Percentiles rank a stretch among this genome's conserved stretches.
Evolutionary conservation across 2,113 vertebrate genomes (phyloP).

Genomic region (Sapajus apella): DNA sequence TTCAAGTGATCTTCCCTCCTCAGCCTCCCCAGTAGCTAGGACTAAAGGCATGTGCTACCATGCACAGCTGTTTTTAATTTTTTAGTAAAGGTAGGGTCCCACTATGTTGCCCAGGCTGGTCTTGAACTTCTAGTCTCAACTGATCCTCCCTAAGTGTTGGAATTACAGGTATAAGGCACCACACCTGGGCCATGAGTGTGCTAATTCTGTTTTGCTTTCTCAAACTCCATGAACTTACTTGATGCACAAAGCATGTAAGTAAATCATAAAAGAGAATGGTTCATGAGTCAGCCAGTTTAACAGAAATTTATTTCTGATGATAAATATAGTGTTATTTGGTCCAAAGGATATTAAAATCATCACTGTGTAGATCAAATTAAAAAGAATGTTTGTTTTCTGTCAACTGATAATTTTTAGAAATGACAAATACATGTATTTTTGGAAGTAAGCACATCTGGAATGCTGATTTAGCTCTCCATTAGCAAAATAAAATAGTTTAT

Average conservation of each 20-base stretch:
- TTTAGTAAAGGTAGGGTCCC: neutral
- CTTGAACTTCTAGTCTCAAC: neutral
- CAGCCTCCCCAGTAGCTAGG: neutral
- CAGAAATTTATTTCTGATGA: slow-evolving; percentile 8
- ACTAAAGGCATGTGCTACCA: neutral
- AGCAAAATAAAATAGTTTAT: slow-evolving; percentile 38
- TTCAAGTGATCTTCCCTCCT: neutral
- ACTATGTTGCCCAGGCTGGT: neutral
- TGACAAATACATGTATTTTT: neutral
- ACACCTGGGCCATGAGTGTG: neutral
- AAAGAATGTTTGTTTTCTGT: slow-evolving; percentile 47
- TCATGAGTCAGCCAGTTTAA: neutral
- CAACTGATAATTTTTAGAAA: slow-evolving; percentile 26
- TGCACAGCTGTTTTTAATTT: neutral
- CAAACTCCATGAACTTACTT: neutral
- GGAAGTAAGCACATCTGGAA: slow-evolving; percentile 23
- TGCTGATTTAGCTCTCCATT: neutral
- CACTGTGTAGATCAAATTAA: neutral
- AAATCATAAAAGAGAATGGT: slow-evolving; percentile 13
- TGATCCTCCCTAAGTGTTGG: neutral
- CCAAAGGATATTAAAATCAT: slow-evolving; percentile 6
- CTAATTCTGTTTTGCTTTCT: slow-evolving; percentile 8
- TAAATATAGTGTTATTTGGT: neutral
- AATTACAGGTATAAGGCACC: neutral
- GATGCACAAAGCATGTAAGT: slow-evolving; percentile 30